A percentile compares a stretch with the other conserved stretches of the same genome.
These are phyloP conservation scores for Cottoperca gobio DNA, from an alignment of 2,797 vertebrate genomes.

Conservation along the genomic window DNA sequence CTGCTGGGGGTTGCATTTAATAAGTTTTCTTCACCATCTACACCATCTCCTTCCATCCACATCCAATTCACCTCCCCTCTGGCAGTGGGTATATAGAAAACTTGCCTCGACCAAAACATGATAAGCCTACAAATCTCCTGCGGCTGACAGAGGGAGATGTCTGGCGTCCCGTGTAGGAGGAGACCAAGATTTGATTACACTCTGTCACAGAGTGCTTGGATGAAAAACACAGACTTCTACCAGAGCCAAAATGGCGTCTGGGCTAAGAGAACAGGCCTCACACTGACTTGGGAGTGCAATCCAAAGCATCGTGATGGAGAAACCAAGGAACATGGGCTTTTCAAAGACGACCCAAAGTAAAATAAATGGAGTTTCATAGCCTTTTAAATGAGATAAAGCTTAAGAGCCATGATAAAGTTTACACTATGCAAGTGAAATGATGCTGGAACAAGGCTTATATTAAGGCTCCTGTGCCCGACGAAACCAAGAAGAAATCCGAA, in stretches of 20 bases:
- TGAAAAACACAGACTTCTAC: slow-evolving; percentile 71
- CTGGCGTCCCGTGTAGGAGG: slow-evolving; percentile 71
- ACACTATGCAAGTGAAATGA: not conserved
- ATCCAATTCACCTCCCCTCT: slow-evolving; percentile 63
- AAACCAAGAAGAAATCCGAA: not conserved
- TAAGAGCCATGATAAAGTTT: slow-evolving; percentile 4
- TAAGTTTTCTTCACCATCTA: slow-evolving; percentile 58
- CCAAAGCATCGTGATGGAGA: slow-evolving; percentile 35
- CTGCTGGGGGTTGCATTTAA: slow-evolving; percentile 64
- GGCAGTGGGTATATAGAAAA: slow-evolving; percentile 63
- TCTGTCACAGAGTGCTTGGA: slow-evolving; percentile 71
- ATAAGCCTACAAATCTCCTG: slow-evolving; percentile 79
- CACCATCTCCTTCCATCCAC: slow-evolving; percentile 69
- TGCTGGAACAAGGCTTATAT: not conserved
- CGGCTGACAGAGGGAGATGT: slow-evolving; percentile 72
- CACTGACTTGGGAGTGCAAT: slow-evolving; percentile 47
- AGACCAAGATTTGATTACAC: slow-evolving; percentile 75
- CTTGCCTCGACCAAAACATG: slow-evolving; percentile 72
- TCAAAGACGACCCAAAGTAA: slow-evolving; percentile 41
- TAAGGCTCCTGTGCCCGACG: not conserved
- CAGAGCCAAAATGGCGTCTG: slow-evolving; percentile 76
- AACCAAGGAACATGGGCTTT: slow-evolving; percentile 17
- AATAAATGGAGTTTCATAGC: not conserved
- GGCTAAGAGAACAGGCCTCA: slow-evolving; percentile 55
- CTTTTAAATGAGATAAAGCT: not conserved